A percentile compares a stretch with the other conserved stretches of the same genome.
Conservation (phyloP, 2,113 vertebrate genomes). For the Eretmochelys imbricata region DNA sequence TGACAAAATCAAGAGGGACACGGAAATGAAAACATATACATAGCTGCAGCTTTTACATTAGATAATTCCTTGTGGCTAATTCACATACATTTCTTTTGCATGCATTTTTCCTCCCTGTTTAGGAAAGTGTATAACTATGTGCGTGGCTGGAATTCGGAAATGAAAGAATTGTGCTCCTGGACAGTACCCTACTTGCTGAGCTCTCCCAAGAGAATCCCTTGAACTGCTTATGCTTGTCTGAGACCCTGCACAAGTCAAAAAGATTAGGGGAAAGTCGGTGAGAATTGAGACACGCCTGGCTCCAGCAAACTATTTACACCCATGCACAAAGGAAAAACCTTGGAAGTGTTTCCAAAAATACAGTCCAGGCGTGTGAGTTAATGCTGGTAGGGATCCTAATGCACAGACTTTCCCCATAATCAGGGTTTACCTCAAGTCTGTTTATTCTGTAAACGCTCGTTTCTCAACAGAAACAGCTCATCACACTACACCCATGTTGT, state of each 20-base stretch:
- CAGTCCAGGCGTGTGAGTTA: conserved; percentile 45
- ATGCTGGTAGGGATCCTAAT: conserved; percentile 53
- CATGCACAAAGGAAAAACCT: conserved; percentile 63
- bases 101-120: neutral
- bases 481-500: conserved; percentile 52
- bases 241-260: conserved; percentile 25
- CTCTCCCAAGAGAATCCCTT: neutral
- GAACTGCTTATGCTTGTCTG: conserved; percentile 50
- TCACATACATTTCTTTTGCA: neutral
- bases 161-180: rapidly evolving
- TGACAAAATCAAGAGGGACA: neutral
- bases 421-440: conserved; percentile 67
- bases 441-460: conserved; percentile 78
- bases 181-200: neutral
- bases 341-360: conserved; percentile 69
- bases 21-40: conserved; percentile 29
- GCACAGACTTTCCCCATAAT: conserved; percentile 57
- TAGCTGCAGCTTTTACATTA: conserved; percentile 31
- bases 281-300: conserved; percentile 68
- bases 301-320: conserved; percentile 44
- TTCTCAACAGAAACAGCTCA: conserved; percentile 76
- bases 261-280: conserved; percentile 64
- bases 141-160: neutral
- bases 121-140: neutral
- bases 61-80: conserved; percentile 1